These are phyloP conservation scores for Drosophila multiciliata DNA, from an alignment of 2,888 invertebrate species.

Conservation along the genomic window DNA sequence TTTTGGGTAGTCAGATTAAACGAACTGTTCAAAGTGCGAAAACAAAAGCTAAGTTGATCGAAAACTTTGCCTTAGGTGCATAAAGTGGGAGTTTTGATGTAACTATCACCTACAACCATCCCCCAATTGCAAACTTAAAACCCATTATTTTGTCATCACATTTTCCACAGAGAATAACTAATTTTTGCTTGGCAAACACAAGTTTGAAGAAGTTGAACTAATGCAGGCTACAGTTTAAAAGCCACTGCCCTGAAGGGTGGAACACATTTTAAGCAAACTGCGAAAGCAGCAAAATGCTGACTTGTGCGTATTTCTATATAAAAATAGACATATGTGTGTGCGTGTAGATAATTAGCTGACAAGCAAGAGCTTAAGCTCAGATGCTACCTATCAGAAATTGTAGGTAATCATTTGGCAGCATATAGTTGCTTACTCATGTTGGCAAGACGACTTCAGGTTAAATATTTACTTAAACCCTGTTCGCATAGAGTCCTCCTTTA, in stretches of 20 bases:
- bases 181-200: conserved; percentile 51
- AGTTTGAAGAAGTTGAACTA: conserved; percentile 48
- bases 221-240: conserved; percentile 44
- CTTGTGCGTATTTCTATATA: not conserved
- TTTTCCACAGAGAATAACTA: conserved; percentile 65
- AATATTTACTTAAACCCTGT: not conserved
- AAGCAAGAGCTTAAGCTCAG: not conserved
- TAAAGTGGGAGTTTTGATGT: conserved; percentile 6
- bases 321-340: not conserved
- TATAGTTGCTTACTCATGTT: conserved; percentile 1
- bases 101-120: not conserved
- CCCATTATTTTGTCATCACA: conserved; percentile 38
- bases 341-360: conserved; percentile 27
- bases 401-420: not conserved
- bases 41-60: conserved; percentile 56
- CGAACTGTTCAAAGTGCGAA: conserved; percentile 44
- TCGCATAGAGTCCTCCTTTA: not conserved
- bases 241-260: conserved; percentile 22
- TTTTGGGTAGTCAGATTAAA: conserved; percentile 33
- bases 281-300: conserved; percentile 2
- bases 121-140: not conserved
- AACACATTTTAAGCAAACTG: conserved; percentile 14
- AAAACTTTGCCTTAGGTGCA: conserved; percentile 54
- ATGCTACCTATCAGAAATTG: not conserved
- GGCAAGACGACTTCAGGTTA: not conserved